Evolutionary conservation across 2,113 vertebrate species (phyloP), one percentile per base, ranked within the genome.

Genomic region (Crypturellus undulatus): DNA sequence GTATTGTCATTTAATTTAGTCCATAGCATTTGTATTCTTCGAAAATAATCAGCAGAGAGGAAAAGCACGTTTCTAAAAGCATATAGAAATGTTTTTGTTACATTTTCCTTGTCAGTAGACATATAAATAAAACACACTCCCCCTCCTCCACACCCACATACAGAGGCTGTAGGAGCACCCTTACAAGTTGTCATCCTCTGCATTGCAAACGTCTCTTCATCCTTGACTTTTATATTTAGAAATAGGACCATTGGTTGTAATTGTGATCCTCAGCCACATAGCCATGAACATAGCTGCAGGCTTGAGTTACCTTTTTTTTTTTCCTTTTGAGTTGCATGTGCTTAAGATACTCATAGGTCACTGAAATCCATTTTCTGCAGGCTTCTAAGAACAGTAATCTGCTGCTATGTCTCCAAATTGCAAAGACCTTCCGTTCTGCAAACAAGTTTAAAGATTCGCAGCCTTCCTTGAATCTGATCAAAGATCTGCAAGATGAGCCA

Each of bases 91-190:
- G 6, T 45, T 85, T 82, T 82, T 83, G 64, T 28, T 88, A 51
- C 17, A 22, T 76, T 92, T 85, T 82, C 17, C 15, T 54, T 79
- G 38, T 76, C 42, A 51, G 12, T 20, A 34, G 54, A 18, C n/a
- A 43, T 92, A 90, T 67, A 85, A 84, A 70, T 87, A 79, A 93
- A 85, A 71, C 40, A 80, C 20, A 18, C 4, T 47, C 90, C 68
- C 34, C 19, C 62, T 36, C 51, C 6, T 24, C 26, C 34, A 68
- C 45, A 84, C 40, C 75, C 26, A 90, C 65, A 40, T 15, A 12
- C 3, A 54, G 45, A 82, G 87, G 62, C 30, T 47, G 6, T 6
- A 43, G 51, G 83, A 82, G 49, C 69, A 78, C 12, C 42, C 26
- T 64, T 36, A 40, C 7, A 24, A 60, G 17, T 78, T 81, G 32